These are phyloP conservation scores for Lagopus leucura DNA, from an alignment of 2,113 vertebrate species.

Conservation along the genomic window DNA sequence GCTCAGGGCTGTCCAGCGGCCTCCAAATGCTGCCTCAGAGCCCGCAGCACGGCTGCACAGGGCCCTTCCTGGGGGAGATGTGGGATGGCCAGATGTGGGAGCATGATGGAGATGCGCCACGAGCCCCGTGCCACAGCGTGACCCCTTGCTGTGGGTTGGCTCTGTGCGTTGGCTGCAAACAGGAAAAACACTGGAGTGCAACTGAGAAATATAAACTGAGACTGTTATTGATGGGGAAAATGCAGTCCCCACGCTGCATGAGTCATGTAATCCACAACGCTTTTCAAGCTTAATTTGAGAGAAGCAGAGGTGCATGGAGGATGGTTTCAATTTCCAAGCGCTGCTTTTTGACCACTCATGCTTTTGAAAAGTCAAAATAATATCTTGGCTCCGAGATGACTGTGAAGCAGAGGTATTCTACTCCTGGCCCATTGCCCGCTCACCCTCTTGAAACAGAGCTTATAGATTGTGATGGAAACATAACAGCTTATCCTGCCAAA, in stretches of 20 bases:
- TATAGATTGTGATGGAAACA: slow-evolving; percentile 60
- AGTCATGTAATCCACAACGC: background rate
- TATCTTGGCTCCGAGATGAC: slow-evolving; percentile 63
- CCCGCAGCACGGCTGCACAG: slow-evolving; percentile 5
- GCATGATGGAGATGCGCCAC: background rate
- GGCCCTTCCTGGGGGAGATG: background rate
- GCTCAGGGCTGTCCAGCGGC: background rate
- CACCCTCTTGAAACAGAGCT: slow-evolving; percentile 36
- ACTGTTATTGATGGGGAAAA: slow-evolving; percentile 21
- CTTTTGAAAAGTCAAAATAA: slow-evolving; percentile 72
- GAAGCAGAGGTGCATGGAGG: slow-evolving; percentile 21
- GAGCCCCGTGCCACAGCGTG: background rate
- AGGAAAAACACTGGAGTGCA: background rate
- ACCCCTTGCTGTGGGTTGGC: background rate
- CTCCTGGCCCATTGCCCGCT: slow-evolving; percentile 58
- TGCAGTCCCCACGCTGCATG: background rate
- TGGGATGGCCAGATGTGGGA: slow-evolving; percentile 11
- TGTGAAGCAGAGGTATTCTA: slow-evolving; percentile 37
- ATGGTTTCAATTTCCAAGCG: slow-evolving; percentile 75
- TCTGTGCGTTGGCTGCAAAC: background rate
- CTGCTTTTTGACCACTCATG: slow-evolving; percentile 71
- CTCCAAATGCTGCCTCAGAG: background rate
- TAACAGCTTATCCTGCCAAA: slow-evolving; percentile 52
- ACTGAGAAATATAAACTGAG: slow-evolving; percentile 46
- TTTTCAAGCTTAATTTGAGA: background rate